phyloP scores from a whole-genome alignment of 2,797 vertebrate species.

The Kryptopterus vitreolus region DNA sequence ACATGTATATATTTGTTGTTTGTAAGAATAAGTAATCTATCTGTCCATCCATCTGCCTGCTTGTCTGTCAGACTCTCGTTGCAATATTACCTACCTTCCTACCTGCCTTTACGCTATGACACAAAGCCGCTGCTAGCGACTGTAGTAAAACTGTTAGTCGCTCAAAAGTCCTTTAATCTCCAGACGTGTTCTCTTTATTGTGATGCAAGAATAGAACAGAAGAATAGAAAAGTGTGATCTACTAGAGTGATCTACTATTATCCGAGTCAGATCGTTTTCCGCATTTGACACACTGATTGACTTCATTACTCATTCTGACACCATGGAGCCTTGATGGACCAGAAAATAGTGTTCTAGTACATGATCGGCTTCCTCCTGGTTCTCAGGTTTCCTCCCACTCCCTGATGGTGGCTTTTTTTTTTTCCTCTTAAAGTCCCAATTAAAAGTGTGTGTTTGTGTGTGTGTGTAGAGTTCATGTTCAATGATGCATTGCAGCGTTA shows the following conservation, averaged over 20 bases:
- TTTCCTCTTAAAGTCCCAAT: background rate
- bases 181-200: background rate
- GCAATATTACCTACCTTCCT: too few relatives aligned
- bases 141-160: background rate
- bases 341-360: background rate
- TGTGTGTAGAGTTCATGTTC: background rate
- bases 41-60: too few relatives aligned
- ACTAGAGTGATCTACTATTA: background rate
- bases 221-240: too few relatives aligned
- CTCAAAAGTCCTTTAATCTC: background rate
- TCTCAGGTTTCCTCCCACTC: background rate
- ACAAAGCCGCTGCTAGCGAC: background rate
- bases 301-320: conserved; percentile 11
- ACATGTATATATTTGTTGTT: too few relatives aligned
- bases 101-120: background rate
- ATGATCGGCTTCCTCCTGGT: background rate
- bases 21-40: too few relatives aligned
- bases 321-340: background rate
- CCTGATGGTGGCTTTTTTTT: too few relatives aligned
- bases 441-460: background rate
- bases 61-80: too few relatives aligned
- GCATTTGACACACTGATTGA: background rate
- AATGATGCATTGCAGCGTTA: background rate
- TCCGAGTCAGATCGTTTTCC: background rate
- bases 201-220: too few relatives aligned